These are phyloP conservation scores for Yponomeuta sedellus DNA, from an alignment of 2,888 invertebrate genomes.

Conservation along the genomic window DNA sequence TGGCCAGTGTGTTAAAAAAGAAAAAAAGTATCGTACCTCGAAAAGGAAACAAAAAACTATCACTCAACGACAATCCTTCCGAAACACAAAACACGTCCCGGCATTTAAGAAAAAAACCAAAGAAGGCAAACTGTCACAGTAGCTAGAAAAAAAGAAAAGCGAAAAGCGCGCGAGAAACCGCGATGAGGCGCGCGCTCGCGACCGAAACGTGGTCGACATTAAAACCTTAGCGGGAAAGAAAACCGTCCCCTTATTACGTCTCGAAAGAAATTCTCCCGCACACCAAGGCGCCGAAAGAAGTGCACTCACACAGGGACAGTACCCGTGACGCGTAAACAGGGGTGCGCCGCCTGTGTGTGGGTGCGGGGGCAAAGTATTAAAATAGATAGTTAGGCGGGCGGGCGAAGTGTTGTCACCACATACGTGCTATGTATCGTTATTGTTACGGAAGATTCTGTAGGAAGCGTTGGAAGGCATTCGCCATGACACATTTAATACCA, in stretches of 20 bases:
- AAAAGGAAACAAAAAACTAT: conserved; percentile 14
- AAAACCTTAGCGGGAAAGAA: conserved; percentile 76
- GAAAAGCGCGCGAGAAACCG: conserved; percentile 61
- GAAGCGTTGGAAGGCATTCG: not conserved
- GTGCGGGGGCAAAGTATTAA: conserved; percentile 65
- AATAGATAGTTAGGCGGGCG: conserved; percentile 73
- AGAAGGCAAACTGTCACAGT: not conserved
- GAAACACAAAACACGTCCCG: conserved; percentile 46
- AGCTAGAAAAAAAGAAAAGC: conserved; percentile 16
- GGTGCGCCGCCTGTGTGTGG: conserved; percentile 51
- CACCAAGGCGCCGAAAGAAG: conserved; percentile 65
- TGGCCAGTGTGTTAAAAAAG: not conserved
- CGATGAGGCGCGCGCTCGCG: conserved; percentile 72
- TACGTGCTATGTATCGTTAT: not conserved
- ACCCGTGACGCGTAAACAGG: conserved; percentile 42
- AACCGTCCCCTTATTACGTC: conserved; percentile 77
- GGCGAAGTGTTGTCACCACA: conserved; percentile 39
- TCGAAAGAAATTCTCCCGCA: conserved; percentile 75
- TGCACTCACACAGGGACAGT: conserved; percentile 61
- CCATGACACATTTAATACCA: not conserved
- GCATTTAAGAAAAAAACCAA: conserved; percentile 36
- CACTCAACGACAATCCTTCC: conserved; percentile 18
- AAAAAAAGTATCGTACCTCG: conserved; percentile 18
- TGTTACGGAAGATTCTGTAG: conserved; percentile 1
- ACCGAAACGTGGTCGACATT: conserved; percentile 75